Evolutionary conservation across 2,797 vertebrate species (phyloP).

Genomic region (Glossophaga mutica): DNA sequence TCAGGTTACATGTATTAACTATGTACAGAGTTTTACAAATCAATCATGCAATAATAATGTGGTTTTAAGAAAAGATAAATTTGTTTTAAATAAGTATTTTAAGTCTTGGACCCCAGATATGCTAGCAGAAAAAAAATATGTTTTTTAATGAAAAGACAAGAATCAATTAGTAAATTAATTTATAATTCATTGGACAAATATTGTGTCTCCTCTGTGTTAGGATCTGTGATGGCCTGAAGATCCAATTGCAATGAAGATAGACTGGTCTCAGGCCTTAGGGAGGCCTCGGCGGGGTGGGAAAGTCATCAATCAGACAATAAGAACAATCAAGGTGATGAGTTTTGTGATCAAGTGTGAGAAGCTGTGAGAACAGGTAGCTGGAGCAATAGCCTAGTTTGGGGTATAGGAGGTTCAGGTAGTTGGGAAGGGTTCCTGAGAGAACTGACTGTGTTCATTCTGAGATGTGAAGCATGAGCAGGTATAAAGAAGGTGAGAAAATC

Average conservation of each 20-base stretch:
- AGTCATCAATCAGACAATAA: not conserved
- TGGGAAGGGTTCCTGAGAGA: not conserved
- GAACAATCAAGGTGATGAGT: not conserved
- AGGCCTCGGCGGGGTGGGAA: not conserved
- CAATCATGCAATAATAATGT: not conserved
- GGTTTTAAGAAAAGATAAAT: slow-evolving; percentile 56
- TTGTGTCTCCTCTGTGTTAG: not conserved
- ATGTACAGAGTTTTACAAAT: not conserved
- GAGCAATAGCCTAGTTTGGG: not conserved
- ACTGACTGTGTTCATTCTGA: not conserved
- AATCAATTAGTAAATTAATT: not conserved
- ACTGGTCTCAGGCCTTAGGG: not conserved
- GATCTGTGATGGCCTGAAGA: not conserved
- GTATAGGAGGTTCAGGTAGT: not conserved
- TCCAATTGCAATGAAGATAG: not conserved
- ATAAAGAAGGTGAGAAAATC: not conserved
- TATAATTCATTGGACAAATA: not conserved
- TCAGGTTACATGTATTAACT: too few species aligned
- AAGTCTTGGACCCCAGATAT: slow-evolving; percentile 49
- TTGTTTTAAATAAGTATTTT: slow-evolving; percentile 48
- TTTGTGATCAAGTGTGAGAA: not conserved
- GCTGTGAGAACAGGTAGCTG: not conserved
- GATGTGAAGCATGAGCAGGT: not conserved
- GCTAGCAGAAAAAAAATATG: slow-evolving; percentile 59
- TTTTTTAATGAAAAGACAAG: slow-evolving; percentile 12